Evolutionary conservation across 2,113 vertebrate species (phyloP).

Genomic region (Phocoena phocoena): DNA sequence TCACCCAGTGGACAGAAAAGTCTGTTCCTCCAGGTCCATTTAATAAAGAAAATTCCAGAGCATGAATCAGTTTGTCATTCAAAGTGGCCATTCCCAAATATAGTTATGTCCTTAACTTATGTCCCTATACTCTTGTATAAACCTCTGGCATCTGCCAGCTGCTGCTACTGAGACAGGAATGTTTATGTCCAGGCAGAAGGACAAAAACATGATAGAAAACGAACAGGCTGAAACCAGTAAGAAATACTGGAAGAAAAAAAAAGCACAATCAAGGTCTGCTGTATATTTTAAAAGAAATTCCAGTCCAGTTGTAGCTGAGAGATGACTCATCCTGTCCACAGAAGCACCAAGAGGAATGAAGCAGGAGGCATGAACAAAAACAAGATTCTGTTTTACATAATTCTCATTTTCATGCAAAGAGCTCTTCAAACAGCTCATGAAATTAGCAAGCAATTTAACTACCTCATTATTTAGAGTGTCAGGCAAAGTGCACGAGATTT

Average conservation of each 20-base stretch:
- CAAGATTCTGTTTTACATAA: slow-evolving; percentile 57
- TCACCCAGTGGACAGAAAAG: neutral
- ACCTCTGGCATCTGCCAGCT: slow-evolving; percentile 27
- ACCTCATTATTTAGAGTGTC: slow-evolving; percentile 13
- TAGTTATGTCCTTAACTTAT: neutral
- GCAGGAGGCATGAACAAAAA: neutral
- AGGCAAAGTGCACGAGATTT: slow-evolving; percentile 27
- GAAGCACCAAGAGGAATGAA: slow-evolving; percentile 12
- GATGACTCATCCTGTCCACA: slow-evolving; percentile 21
- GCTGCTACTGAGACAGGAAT: neutral
- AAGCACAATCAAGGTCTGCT: slow-evolving; percentile 52
- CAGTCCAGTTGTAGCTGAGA: slow-evolving; percentile 36
- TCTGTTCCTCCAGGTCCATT: neutral
- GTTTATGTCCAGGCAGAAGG: slow-evolving; percentile 42
- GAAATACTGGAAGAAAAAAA: slow-evolving; percentile 40
- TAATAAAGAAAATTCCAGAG: slow-evolving; percentile 43
- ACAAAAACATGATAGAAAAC: slow-evolving; percentile 35
- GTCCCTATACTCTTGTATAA: slow-evolving; percentile 35
- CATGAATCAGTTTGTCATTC: slow-evolving; percentile 26
- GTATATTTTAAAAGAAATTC: slow-evolving; percentile 58
- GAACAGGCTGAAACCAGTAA: slow-evolving; percentile 37
- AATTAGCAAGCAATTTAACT: slow-evolving; percentile 51
- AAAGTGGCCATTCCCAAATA: slow-evolving; percentile 36
- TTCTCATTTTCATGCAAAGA: slow-evolving; percentile 65
- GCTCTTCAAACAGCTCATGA: slow-evolving; percentile 45